Conservation (phyloP, 2,113 vertebrate genomes). For the Sinosuthora webbiana region DNA sequence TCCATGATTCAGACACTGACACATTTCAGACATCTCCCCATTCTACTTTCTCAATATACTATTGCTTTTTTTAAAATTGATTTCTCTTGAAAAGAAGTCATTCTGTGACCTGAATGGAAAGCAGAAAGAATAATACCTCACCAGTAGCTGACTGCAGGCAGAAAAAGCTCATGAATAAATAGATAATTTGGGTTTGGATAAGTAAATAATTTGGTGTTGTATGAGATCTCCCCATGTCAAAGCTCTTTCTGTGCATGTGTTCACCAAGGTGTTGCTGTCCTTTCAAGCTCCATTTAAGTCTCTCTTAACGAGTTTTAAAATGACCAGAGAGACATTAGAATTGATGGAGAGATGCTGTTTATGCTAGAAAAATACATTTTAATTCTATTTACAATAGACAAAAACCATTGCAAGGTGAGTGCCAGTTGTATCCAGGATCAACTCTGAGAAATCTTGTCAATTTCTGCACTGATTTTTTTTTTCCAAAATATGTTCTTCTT, state of each 20-base stretch:
- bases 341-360: neutral
- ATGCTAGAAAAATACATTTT: neutral
- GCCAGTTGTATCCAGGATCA: fast-evolving
- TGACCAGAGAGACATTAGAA: neutral
- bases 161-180: neutral
- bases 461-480: neutral
- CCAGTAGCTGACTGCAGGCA: too few species aligned
- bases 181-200: neutral
- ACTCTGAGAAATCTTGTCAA: neutral
- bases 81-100: neutral
- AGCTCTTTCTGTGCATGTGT: neutral
- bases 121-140: neutral
- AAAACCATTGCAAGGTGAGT: neutral
- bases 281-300: neutral
- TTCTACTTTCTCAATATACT: neutral
- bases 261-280: fast-evolving
- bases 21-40: neutral
- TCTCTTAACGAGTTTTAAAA: neutral
- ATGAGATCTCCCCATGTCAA: neutral
- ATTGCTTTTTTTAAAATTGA: neutral
- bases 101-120: neutral
- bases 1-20: neutral
- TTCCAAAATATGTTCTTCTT: neutral
- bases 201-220: neutral
- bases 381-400: neutral